Conservation (phyloP, 2,888 invertebrate species). For the Apomyelois bistriatella region DNA sequence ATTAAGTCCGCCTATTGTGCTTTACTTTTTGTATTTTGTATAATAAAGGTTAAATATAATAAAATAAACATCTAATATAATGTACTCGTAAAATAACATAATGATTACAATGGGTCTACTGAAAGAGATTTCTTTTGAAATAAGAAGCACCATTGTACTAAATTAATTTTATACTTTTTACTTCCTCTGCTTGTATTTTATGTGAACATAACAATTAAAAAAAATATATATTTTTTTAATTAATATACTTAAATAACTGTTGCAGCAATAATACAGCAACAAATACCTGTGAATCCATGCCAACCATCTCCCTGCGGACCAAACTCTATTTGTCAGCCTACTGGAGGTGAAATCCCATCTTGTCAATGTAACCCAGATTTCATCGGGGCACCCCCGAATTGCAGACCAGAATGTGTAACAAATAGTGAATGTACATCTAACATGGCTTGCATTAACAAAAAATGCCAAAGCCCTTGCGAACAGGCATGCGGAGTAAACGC, state of each 20-base stretch:
- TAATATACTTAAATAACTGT: not conserved
- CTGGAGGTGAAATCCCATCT: slow-evolving; percentile 80
- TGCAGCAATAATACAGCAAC: slow-evolving; percentile 31
- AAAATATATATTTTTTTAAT: not conserved
- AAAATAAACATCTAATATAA: too few relatives aligned
- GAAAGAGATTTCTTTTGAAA: too few relatives aligned
- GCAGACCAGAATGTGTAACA: slow-evolving; percentile 86
- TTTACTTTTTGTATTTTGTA: too few relatives aligned
- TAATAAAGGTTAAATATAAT: too few relatives aligned
- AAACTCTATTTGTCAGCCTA: slow-evolving; percentile 82
- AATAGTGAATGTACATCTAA: slow-evolving; percentile 85
- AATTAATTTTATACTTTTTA: too few relatives aligned
- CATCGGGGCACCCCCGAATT: slow-evolving; percentile 85
- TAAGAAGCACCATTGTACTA: too few relatives aligned
- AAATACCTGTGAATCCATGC: slow-evolving; percentile 78
- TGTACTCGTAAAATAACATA: too few relatives aligned
- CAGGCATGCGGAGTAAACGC: slow-evolving; percentile 87
- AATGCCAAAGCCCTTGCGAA: slow-evolving; percentile 87
- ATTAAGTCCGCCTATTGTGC: too few relatives aligned
- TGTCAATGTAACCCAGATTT: slow-evolving; percentile 85
- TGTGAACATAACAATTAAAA: too few relatives aligned
- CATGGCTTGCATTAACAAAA: slow-evolving; percentile 86
- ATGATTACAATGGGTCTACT: too few relatives aligned
- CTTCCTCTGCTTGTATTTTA: too few relatives aligned
- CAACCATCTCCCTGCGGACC: slow-evolving; percentile 89